Conservation (phyloP, 2,797 vertebrate species). For the Cottoperca gobio region DNA sequence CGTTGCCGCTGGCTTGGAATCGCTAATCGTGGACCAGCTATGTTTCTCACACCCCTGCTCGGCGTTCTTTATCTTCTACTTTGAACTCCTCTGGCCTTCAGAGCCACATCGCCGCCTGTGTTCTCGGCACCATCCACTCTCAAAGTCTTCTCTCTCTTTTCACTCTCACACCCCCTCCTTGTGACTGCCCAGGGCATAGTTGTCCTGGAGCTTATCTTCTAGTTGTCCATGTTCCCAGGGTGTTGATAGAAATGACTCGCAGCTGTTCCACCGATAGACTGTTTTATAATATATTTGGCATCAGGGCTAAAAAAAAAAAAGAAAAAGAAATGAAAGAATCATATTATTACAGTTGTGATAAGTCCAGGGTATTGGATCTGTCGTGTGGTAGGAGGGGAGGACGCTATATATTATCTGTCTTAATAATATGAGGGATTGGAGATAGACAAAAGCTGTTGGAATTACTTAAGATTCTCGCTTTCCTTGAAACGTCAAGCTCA, state of each 20-base stretch:
- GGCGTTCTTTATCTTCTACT: slow-evolving; percentile 49
- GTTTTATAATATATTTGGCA: slow-evolving; percentile 43
- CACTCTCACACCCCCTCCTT: slow-evolving; percentile 35
- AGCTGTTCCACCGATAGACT: slow-evolving; percentile 53
- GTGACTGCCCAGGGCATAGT: slow-evolving; percentile 58
- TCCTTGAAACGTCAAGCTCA: slow-evolving; percentile 1
- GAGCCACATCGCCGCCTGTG: slow-evolving; percentile 43
- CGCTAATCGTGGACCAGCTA: slow-evolving; percentile 15
- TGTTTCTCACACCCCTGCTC: slow-evolving; percentile 42
- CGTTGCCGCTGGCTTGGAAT: slow-evolving; percentile 10
- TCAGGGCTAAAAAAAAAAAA: slow-evolving; percentile 59
- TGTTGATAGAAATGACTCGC: slow-evolving; percentile 65
- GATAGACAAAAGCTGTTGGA: slow-evolving; percentile 35
- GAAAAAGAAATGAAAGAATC: slow-evolving; percentile 67
- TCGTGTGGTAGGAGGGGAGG: slow-evolving; percentile 34
- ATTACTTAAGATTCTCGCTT: slow-evolving; percentile 10
- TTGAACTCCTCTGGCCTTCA: slow-evolving; percentile 59
- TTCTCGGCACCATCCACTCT: slow-evolving; percentile 40
- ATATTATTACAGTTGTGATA: slow-evolving; percentile 70
- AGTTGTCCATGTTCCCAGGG: slow-evolving; percentile 59
- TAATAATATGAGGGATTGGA: slow-evolving; percentile 29
- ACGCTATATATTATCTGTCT: slow-evolving; percentile 25
- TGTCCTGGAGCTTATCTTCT: slow-evolving; percentile 74
- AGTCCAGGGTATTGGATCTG: slow-evolving; percentile 55
- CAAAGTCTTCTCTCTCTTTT: slow-evolving; percentile 32